A percentile compares a stretch with the other conserved stretches of the same genome.
phyloP scores from a whole-genome alignment of 2,113 vertebrate species.

The Oxyruncus cristatus region DNA sequence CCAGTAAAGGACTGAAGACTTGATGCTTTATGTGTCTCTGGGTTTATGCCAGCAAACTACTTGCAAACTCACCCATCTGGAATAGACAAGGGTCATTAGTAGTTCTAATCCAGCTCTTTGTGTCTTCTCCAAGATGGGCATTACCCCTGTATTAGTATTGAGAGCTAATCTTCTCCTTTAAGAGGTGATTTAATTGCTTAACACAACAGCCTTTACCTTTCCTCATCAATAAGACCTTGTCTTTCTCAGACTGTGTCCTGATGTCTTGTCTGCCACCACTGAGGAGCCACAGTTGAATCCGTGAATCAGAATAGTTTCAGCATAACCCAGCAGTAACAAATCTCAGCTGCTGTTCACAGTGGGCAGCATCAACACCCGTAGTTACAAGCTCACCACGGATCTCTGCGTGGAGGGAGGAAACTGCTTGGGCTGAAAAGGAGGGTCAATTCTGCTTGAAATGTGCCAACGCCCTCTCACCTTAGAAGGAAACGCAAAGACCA shows the following conservation, averaged over 20 bases:
- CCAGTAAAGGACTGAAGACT: conserved; percentile 30
- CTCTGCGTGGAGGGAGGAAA: neutral
- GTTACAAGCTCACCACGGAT: neutral
- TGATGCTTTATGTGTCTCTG: conserved; percentile 34
- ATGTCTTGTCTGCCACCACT: neutral
- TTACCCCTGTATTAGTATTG: neutral
- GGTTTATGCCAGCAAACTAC: conserved; percentile 30
- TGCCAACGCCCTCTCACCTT: neutral
- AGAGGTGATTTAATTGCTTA: neutral
- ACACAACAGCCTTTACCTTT: neutral
- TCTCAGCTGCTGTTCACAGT: neutral
- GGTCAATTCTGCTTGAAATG: neutral
- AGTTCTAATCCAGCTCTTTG: conserved; percentile 1
- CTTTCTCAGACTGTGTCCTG: neutral
- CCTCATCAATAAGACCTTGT: neutral
- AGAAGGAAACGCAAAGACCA: neutral
- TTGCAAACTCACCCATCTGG: conserved; percentile 41
- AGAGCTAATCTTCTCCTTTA: neutral
- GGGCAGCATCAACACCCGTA: neutral
- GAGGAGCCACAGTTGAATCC: neutral
- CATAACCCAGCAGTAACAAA: neutral
- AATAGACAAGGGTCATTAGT: conserved; percentile 5
- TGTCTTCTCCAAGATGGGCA: neutral
- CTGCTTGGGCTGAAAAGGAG: neutral
- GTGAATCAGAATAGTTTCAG: neutral